These are phyloP conservation scores for Drosophila crucigera DNA, from an alignment of 2,888 invertebrate species.

Conservation along the genomic window DNA sequence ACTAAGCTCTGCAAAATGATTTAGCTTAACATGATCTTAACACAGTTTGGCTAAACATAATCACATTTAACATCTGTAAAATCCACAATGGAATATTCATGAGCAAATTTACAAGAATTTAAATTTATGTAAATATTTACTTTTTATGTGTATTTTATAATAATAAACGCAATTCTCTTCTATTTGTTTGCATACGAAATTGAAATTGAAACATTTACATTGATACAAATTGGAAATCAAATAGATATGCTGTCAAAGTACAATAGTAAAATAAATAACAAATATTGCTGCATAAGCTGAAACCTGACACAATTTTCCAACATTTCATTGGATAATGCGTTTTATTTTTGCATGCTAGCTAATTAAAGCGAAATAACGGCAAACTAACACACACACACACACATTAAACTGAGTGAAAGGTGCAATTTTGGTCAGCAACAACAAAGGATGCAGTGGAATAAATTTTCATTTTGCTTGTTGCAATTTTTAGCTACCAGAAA, in stretches of 20 bases:
- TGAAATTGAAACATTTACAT: neutral
- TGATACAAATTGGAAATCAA: neutral
- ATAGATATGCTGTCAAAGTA: neutral
- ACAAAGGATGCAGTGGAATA: conserved; percentile 10
- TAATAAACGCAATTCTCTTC: neutral
- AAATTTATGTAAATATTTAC: neutral
- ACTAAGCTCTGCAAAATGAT: neutral
- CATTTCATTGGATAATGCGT: conserved; percentile 9
- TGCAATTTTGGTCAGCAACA: conserved; percentile 23
- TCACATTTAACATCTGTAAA: neutral
- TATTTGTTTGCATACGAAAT: neutral
- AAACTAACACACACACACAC: conserved; percentile 3
- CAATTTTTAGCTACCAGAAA: conserved; percentile 56
- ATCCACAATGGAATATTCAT: neutral
- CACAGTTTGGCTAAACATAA: neutral
- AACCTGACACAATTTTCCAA: neutral
- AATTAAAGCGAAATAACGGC: conserved; percentile 39
- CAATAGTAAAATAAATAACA: neutral
- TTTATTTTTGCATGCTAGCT: conserved; percentile 17
- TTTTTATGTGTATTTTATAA: neutral
- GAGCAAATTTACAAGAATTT: neutral
- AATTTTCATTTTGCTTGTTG: conserved; percentile 31
- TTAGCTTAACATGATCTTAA: neutral
- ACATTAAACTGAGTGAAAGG: conserved; percentile 15
- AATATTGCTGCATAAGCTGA: neutral